Evolutionary conservation across 2,888 invertebrate species (phyloP), one percentile per base, ranked within the genome.

Genomic region (Drosophila limbata): DNA sequence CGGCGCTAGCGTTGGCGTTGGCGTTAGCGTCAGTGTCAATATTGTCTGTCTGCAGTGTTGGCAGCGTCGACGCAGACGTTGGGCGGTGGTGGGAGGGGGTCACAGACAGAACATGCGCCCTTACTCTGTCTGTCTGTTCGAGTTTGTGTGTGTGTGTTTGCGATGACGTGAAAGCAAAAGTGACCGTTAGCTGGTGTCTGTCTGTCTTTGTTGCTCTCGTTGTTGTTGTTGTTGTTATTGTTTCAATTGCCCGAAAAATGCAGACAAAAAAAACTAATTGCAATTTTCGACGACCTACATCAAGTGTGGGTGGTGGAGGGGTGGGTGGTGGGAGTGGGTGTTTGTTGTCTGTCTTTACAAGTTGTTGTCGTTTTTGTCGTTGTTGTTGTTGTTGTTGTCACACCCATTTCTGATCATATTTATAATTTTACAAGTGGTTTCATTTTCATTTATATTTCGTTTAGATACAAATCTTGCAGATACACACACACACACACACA

Each of bases 241-340:
- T 48, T 51, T 57, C 47, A 52, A 69, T 65, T 70, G 70, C 63
- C 75, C 66, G 25, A 61, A 72, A 66, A 60, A 60, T 66, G 71
- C 76, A 84, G 84, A 76, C 84, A 40, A 50, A 63, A 63, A 68
- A 69, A 25, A 25, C 79, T 76, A 76, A 81, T 78, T 81, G 76
- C 79, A 69, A 63, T 66, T 74, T 73, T 28, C 52, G 59, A 48
- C 76, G 84, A 79, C 81, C 81, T 70, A 84, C 73, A 73, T 78
- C 69, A 72, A 59, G 60, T 17, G 28, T 28, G 28, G 28, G 28
- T 28, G 28, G 15, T 51, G 56, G 48, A 25, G 72, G 17, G 39
- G 11, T 33, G 10, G 35, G 5, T 1, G 2, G 21, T 6, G 37
- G 13, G 1, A 11, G 33, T 37, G 8, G n/a, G 4, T 13, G 19